Conservation (phyloP, 2,113 vertebrate genomes). For the Sander lucioperca region DNA sequence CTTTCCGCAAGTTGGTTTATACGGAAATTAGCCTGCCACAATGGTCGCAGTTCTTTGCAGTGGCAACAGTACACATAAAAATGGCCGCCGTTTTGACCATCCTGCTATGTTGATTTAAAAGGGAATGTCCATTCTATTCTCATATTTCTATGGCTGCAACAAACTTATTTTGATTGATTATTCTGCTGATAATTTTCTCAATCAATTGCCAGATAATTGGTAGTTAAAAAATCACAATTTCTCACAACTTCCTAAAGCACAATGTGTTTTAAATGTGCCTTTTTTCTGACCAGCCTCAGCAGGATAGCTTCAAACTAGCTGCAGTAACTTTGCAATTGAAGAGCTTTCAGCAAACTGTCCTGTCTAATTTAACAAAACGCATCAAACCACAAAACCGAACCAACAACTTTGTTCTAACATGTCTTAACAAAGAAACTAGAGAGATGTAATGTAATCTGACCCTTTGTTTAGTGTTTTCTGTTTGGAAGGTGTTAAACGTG, state of each 20-base stretch:
- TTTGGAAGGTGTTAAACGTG: slow-evolving; percentile 41
- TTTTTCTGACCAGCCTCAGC: not conserved
- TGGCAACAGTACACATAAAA: too few species aligned
- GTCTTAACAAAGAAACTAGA: slow-evolving; percentile 33
- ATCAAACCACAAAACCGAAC: not conserved
- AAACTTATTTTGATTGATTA: not conserved
- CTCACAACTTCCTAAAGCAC: too few species aligned
- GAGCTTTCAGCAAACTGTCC: not conserved
- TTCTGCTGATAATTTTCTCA: not conserved
- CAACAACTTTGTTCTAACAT: slow-evolving; percentile 6
- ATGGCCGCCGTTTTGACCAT: too few species aligned
- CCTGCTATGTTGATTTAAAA: too few species aligned
- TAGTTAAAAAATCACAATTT: not conserved
- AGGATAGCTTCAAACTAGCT: not conserved
- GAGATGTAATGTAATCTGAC: slow-evolving; percentile 1
- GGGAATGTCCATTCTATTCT: too few species aligned
- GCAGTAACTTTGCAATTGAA: not conserved
- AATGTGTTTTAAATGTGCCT: not conserved
- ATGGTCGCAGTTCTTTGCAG: too few species aligned
- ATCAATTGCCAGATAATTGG: not conserved
- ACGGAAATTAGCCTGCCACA: too few species aligned
- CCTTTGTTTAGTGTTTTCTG: slow-evolving; percentile 53
- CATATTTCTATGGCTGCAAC: not conserved
- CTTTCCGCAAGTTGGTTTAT: too few species aligned
- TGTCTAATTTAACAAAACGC: not conserved